Conservation (phyloP, 2,113 vertebrate species). For the Pelvicachromis taeniatus region DNA sequence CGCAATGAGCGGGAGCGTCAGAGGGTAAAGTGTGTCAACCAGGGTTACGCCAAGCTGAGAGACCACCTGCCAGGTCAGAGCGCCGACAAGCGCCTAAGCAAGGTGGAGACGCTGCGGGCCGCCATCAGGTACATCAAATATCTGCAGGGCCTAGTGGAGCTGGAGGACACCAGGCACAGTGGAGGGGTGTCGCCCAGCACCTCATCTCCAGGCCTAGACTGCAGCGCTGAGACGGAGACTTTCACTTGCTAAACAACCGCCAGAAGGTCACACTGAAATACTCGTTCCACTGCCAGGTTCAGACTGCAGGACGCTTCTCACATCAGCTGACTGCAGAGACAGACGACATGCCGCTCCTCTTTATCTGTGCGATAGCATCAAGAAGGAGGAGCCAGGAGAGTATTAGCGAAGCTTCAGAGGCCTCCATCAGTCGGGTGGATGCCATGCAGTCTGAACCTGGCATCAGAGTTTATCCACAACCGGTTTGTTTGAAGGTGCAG, state of each 20-base stretch:
- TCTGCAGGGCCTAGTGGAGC: conserved; percentile 76
- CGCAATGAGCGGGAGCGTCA: conserved; percentile 84
- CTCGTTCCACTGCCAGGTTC: not conserved
- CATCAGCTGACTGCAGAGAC: not conserved
- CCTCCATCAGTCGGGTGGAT: not conserved
- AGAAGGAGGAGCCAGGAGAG: not conserved
- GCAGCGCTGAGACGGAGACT: not conserved
- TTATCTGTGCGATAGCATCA: not conserved
- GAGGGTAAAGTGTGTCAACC: conserved; percentile 81
- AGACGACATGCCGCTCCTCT: not conserved
- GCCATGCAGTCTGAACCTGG: not conserved
- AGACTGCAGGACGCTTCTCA: not conserved
- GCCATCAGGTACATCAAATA: conserved; percentile 84
- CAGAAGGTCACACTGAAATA: not conserved
- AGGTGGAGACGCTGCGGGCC: conserved; percentile 83
- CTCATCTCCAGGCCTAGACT: conserved; percentile 47
- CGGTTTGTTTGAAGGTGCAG: not conserved
- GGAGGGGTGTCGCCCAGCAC: not conserved
- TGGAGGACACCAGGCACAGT: conserved; percentile 11
- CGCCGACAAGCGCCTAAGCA: conserved; percentile 78
- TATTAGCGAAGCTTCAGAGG: not conserved
- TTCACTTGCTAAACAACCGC: not conserved
- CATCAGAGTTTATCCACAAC: not conserved
- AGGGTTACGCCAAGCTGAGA: conserved; percentile 80
- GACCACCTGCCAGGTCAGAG: conserved; percentile 76